Evolutionary conservation across 2,797 vertebrate species (phyloP).

Genomic region (Syngnathus rostellatus): DNA sequence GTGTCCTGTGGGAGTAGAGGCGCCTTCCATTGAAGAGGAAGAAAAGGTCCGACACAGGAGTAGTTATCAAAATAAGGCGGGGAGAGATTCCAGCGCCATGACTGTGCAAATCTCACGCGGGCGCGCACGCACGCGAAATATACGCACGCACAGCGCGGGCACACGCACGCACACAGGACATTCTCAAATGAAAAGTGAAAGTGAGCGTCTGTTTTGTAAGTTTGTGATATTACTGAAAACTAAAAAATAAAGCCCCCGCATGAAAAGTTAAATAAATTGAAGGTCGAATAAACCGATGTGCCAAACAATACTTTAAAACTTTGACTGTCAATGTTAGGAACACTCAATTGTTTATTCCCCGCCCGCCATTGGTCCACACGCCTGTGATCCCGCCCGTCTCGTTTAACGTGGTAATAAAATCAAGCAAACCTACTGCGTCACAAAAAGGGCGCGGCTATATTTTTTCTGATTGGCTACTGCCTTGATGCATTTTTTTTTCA

Average conservation of each 20-base stretch:
- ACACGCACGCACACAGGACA: neutral
- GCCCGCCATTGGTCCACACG: neutral
- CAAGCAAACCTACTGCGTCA: neutral
- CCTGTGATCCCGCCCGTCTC: neutral
- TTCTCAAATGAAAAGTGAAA: constrained; percentile 4
- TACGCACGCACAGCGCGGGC: neutral
- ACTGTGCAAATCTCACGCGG: constrained; percentile 1
- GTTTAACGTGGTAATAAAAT: neutral
- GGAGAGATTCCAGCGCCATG: constrained; percentile 5
- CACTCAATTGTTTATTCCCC: neutral
- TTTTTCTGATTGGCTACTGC: constrained; percentile 52
- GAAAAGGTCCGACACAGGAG: neutral
- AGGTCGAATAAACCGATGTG: too few relatives aligned
- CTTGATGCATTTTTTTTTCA: constrained; percentile 44
- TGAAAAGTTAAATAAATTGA: too few relatives aligned
- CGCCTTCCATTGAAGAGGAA: neutral
- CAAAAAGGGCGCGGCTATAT: constrained; percentile 11
- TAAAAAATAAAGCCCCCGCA: neutral
- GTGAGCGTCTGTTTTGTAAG: neutral
- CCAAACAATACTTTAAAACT: too few relatives aligned
- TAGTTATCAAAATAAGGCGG: neutral
- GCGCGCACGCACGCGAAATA: neutral
- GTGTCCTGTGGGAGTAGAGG: neutral
- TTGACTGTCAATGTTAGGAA: too few relatives aligned
- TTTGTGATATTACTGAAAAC: neutral